phyloP scores from a whole-genome alignment of 2,797 vertebrate species.

The Myotis myotis region DNA sequence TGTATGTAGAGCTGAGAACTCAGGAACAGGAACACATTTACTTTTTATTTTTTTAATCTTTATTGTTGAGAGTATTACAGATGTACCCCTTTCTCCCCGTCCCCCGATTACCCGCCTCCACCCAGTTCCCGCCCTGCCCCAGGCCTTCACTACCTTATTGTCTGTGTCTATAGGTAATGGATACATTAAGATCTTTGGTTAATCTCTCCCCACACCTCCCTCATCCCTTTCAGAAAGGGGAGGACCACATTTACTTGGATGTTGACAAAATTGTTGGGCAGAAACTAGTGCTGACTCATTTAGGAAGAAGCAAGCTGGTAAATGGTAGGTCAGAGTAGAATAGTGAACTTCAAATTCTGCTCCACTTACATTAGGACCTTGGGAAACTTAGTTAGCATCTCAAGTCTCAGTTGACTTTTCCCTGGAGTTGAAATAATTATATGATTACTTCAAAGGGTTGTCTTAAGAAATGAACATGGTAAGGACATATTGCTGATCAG shows the following conservation, averaged over 20 bases:
- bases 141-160: no score
- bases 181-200: no score
- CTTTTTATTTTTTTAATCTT: not conserved
- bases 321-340: not conserved
- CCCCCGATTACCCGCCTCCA: fast-evolving
- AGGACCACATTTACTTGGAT: not conserved
- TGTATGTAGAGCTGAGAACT: not conserved
- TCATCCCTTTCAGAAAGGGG: no score
- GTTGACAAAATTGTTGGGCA: not conserved
- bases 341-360: not conserved
- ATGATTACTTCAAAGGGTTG: not conserved
- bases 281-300: not conserved
- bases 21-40: not conserved
- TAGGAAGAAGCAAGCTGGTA: not conserved
- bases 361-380: not conserved
- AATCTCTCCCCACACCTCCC: no score
- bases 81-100: no score
- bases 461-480: not conserved
- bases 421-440: not conserved
- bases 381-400: not conserved
- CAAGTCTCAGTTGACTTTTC: not conserved
- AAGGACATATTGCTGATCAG: not conserved
- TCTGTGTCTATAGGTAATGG: no score
- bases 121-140: no score
- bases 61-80: no score